A percentile compares a stretch with the other conserved stretches of the same genome.
phyloP scores from a whole-genome alignment of 1,140 invertebrate species.

The Drosophila tsacasi region DNA sequence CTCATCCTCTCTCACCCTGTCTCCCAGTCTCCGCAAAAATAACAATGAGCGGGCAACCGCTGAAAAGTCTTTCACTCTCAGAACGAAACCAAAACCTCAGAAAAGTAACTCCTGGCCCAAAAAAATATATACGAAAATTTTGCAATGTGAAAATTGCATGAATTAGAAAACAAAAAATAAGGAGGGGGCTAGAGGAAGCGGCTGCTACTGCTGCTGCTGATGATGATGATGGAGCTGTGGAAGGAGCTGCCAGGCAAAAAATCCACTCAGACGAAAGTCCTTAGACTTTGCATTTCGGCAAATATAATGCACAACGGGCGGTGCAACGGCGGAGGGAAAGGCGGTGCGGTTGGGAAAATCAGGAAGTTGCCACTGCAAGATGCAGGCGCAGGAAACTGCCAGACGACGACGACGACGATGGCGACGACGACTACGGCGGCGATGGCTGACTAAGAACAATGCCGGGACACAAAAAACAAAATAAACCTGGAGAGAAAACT shows the following conservation, averaged over 20 bases:
- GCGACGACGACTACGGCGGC: constrained; percentile 7
- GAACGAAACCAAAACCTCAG: constrained; percentile 19
- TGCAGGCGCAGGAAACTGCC: constrained; percentile 45
- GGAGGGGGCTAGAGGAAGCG: constrained; percentile 7
- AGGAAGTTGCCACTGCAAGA: constrained; percentile 78
- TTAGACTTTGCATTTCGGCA: constrained; percentile 83
- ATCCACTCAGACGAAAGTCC: constrained; percentile 85
- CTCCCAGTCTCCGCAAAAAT: constrained; percentile 7
- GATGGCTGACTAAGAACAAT: constrained; percentile 73
- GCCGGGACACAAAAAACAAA: constrained; percentile 45
- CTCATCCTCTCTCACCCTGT: background rate
- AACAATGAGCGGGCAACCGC: constrained; percentile 32
- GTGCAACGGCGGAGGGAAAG: constrained; percentile 11
- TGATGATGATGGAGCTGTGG: constrained; percentile 33
- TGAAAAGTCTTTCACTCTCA: constrained; percentile 28
- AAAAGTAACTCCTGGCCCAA: constrained; percentile 42
- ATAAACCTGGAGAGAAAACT: constrained; percentile 44
- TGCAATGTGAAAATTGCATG: constrained; percentile 72
- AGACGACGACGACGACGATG: constrained; percentile 24
- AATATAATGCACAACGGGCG: constrained; percentile 70
- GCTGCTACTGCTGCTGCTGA: constrained; percentile 17
- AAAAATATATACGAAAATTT: constrained; percentile 38
- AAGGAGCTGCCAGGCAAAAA: constrained; percentile 57
- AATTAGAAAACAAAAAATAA: constrained; percentile 58
- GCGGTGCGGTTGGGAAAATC: constrained; percentile 53